Evolutionary conservation across 2,888 invertebrate genomes (phyloP).

Genomic region (Isoperla grammatica): DNA sequence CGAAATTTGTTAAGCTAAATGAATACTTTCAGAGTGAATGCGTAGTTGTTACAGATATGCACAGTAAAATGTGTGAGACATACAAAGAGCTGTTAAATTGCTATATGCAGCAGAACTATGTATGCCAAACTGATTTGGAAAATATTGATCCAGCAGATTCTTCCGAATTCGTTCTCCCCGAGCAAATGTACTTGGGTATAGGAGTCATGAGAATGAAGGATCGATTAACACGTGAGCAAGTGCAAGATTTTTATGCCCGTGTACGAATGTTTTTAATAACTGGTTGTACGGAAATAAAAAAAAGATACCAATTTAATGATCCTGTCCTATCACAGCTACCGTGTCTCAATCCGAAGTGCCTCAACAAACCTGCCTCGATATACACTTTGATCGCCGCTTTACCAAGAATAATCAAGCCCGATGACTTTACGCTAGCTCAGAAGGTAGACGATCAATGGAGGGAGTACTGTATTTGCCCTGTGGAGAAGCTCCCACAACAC

Average conservation of each 20-base stretch:
- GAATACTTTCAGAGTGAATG: slow-evolving; percentile 27
- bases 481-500: too few relatives aligned
- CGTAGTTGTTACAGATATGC: slow-evolving; percentile 24
- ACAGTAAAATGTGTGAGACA: slow-evolving; percentile 22
- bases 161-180: slow-evolving; percentile 20
- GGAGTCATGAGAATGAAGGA: slow-evolving; percentile 1
- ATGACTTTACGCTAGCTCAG: background rate
- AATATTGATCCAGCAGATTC: slow-evolving; percentile 25
- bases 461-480: too few relatives aligned
- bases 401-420: background rate
- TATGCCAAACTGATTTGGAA: slow-evolving; percentile 18
- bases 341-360: background rate
- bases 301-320: slow-evolving; percentile 8
- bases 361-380: background rate
- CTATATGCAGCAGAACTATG: slow-evolving; percentile 22
- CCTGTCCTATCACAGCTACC: background rate
- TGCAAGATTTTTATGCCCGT: background rate
- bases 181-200: slow-evolving; percentile 28
- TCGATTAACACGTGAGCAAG: background rate
- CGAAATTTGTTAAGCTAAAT: slow-evolving; percentile 26
- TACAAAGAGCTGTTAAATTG: slow-evolving; percentile 22
- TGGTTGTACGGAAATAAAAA: slow-evolving; percentile 5
- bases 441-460: slow-evolving; percentile 6
- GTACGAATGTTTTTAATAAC: background rate
- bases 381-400: background rate